These are phyloP conservation scores for Thomomys bottae DNA, from an alignment of 2,113 vertebrate species.

Conservation along the genomic window DNA sequence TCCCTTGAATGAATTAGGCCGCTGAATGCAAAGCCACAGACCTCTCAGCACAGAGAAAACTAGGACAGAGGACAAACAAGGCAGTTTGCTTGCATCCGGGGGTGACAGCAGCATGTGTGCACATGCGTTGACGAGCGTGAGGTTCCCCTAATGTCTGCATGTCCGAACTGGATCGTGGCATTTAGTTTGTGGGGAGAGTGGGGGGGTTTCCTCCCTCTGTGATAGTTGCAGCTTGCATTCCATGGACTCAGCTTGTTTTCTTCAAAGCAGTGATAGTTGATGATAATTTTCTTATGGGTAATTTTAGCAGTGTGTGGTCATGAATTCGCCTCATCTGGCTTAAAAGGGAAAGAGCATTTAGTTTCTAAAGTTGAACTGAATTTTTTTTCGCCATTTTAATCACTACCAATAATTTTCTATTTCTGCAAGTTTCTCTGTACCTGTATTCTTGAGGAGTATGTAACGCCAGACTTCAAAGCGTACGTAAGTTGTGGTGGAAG, in stretches of 20 bases:
- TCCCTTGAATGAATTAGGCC: conserved; percentile 10
- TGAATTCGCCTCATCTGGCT: conserved; percentile 52
- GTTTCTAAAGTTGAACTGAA: conserved; percentile 2
- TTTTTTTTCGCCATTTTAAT: conserved; percentile 9
- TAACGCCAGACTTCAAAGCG: neutral
- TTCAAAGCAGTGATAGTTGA: conserved; percentile 31
- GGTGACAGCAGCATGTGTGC: neutral
- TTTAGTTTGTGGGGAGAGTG: neutral
- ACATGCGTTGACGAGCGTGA: neutral
- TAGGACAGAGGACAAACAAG: conserved; percentile 39
- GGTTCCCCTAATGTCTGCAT: neutral
- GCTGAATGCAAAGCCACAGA: conserved; percentile 26
- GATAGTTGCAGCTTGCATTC: neutral
- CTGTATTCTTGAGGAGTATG: neutral
- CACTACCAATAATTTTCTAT: neutral
- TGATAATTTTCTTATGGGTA: conserved; percentile 63
- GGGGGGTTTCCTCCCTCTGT: neutral
- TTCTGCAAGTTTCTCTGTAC: neutral
- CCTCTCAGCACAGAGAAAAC: conserved; percentile 47
- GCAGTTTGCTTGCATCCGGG: conserved; percentile 6
- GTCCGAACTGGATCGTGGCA: neutral
- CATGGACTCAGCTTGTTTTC: conserved; percentile 21
- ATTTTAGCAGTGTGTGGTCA: conserved; percentile 49
- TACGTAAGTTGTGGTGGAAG: neutral
- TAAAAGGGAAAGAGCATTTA: conserved; percentile 30